Evolutionary conservation across 2,113 vertebrate genomes (phyloP).

Genomic region (Petaurus breviceps): DNA sequence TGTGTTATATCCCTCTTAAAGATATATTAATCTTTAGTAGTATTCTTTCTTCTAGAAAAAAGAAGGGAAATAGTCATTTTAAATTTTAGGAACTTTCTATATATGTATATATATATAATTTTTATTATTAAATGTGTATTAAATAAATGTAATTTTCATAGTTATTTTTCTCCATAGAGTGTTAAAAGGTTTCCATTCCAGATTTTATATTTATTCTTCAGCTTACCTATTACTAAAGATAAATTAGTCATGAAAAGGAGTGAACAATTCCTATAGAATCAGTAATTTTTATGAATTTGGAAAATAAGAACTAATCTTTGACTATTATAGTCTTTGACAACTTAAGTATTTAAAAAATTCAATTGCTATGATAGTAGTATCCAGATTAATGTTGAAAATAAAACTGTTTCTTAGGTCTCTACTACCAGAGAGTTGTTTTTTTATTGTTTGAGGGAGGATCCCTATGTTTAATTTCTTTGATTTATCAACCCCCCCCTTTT

Average conservation of each 20-base stretch:
- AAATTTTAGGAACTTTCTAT: neutral
- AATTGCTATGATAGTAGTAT: constrained; percentile 79
- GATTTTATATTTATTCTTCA: constrained; percentile 62
- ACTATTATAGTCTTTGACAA: constrained; percentile 82
- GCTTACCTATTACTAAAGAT: constrained; percentile 60
- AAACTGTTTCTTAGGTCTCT: constrained; percentile 78
- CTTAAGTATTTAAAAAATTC: constrained; percentile 83
- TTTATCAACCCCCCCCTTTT: constrained; percentile 75
- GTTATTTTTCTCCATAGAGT: neutral
- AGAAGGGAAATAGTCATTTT: neutral
- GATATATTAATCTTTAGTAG: neutral
- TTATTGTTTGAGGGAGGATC: constrained; percentile 78
- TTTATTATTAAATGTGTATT: constrained; percentile 52
- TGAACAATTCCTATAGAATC: constrained; percentile 47
- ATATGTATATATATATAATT: neutral
- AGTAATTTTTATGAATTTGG: constrained; percentile 76
- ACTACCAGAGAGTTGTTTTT: constrained; percentile 82
- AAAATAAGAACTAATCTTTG: constrained; percentile 82
- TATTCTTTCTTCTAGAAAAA: constrained; percentile 1
- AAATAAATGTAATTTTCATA: neutral
- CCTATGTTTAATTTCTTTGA: constrained; percentile 84
- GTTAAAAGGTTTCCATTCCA: constrained; percentile 32
- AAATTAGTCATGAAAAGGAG: constrained; percentile 44
- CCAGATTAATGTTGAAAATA: constrained; percentile 82
- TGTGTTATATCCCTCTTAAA: neutral